Percentiles rank a stretch among this genome's conserved stretches.
Evolutionary conservation across 2,888 invertebrate species (phyloP).

Genomic region (Nymphalis c-album): DNA sequence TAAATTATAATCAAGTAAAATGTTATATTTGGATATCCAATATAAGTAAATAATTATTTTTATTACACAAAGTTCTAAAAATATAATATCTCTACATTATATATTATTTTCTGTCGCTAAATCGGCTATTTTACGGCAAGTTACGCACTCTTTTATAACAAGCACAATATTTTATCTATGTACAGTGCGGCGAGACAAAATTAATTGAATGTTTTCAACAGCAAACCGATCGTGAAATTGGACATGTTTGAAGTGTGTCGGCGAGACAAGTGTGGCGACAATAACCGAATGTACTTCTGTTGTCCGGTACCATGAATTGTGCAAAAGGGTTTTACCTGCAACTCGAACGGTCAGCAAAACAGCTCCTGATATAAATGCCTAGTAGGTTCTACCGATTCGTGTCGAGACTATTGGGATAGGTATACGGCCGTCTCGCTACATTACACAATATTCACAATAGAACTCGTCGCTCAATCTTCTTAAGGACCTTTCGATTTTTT

Average conservation of each 20-base stretch:
- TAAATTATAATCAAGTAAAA: neutral
- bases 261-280: conserved; percentile 74
- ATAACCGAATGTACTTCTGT: conserved; percentile 55
- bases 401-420: conserved; percentile 52
- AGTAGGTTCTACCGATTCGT: conserved; percentile 12
- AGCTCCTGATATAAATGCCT: conserved; percentile 25
- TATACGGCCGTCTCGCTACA: conserved; percentile 71
- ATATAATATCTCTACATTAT: neutral
- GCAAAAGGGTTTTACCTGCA: conserved; percentile 80
- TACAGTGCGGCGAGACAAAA: conserved; percentile 65
- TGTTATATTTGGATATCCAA: neutral
- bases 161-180: conserved; percentile 59
- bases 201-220: conserved; percentile 71
- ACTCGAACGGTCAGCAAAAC: conserved; percentile 45
- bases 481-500: conserved; percentile 69
- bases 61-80: neutral
- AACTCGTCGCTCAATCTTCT: conserved; percentile 69
- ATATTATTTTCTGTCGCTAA: conserved; percentile 29
- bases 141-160: conserved; percentile 43
- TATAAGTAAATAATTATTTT: neutral
- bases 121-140: conserved; percentile 66
- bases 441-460: conserved; percentile 80
- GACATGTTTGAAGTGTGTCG: conserved; percentile 64
- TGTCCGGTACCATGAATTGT: conserved; percentile 72
- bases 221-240: conserved; percentile 76